phyloP scores from a whole-genome alignment of 2,113 vertebrate species.

The Gavia stellata region DNA sequence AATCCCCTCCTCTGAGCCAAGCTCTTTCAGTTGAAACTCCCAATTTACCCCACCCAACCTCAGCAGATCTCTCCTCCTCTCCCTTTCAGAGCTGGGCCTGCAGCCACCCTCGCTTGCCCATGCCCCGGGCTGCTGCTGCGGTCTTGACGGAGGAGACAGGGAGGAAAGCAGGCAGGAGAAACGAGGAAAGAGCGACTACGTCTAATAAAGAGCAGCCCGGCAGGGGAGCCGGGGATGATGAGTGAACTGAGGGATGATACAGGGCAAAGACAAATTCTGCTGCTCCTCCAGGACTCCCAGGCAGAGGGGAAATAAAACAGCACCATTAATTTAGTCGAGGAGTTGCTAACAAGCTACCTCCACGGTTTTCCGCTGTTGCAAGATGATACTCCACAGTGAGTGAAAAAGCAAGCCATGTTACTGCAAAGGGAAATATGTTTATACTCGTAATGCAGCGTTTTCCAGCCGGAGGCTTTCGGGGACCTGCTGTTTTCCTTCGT shows the following conservation, averaged over 20 bases:
- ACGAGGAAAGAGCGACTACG: accelerated
- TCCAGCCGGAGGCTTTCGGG: neutral
- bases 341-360: neutral
- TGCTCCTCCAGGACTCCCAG: neutral
- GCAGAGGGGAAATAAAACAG: neutral
- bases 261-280: neutral
- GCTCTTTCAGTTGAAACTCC: neutral
- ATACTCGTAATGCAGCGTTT: neutral
- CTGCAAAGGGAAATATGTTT: neutral
- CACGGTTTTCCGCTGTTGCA: neutral
- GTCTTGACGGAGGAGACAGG: accelerated
- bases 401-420: neutral
- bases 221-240: neutral
- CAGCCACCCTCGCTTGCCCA: neutral
- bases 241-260: neutral
- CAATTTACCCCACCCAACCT: neutral
- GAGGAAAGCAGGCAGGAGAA: neutral
- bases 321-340: neutral
- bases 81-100: neutral
- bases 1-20: neutral
- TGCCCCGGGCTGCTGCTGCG: accelerated
- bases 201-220: neutral
- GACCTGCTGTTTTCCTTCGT: neutral
- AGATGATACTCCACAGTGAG: neutral
- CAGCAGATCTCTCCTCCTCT: neutral